These are phyloP conservation scores for Melipona quadrifasciata DNA, from an alignment of 1,140 invertebrate species.

Conservation along the genomic window DNA sequence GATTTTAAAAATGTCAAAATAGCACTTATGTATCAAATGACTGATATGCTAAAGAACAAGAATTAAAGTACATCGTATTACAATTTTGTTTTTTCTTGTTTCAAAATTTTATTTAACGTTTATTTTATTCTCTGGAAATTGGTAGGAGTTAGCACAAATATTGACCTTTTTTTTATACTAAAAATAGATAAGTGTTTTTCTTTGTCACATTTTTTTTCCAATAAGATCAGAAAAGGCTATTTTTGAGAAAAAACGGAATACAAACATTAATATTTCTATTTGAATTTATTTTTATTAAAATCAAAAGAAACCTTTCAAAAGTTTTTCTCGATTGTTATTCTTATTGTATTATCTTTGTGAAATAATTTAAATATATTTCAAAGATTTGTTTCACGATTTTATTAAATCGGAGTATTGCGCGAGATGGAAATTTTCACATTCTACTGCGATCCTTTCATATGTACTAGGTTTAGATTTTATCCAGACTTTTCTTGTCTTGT, in stretches of 20 bases:
- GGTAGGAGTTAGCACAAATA: neutral
- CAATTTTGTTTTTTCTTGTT: neutral
- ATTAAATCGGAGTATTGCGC: neutral
- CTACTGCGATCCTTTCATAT: neutral
- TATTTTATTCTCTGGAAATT: neutral
- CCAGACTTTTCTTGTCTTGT: neutral
- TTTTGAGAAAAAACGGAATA: neutral
- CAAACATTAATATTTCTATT: neutral
- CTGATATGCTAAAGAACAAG: no score
- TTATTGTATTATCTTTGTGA: neutral
- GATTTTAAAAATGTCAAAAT: neutral
- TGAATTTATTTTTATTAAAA: neutral
- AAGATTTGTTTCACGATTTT: neutral
- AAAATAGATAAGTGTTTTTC: neutral
- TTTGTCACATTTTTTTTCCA: neutral
- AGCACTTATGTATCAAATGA: neutral
- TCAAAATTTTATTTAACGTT: conserved; percentile 3
- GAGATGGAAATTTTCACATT: neutral
- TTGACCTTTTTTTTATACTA: neutral
- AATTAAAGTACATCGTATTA: neutral
- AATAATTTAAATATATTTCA: conserved; percentile 6
- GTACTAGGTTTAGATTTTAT: neutral
- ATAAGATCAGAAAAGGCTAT: neutral
- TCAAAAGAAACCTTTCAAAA: neutral
- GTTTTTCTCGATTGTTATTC: neutral